Conservation (phyloP, 2,888 invertebrate species). For the Caenorhabditis zanzibari region DNA sequence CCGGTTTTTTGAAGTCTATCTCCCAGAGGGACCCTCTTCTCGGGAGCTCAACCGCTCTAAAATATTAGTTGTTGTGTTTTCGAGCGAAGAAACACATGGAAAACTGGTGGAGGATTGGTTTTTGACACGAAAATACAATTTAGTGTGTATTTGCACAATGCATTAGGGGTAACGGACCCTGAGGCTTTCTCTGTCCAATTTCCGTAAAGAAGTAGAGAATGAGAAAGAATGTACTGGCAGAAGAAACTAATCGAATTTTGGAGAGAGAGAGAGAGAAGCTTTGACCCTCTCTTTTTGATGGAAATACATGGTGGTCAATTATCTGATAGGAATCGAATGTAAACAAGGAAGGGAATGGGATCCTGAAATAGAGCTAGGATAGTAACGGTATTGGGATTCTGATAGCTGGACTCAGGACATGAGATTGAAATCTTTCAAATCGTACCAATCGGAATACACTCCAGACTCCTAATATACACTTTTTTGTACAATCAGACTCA, state of each 20-base stretch:
- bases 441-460: too few relatives aligned
- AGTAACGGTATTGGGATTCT: too few relatives aligned
- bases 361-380: too few relatives aligned
- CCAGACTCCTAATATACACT: too few relatives aligned
- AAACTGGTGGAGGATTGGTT: constrained; percentile 14
- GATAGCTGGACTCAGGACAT: too few relatives aligned
- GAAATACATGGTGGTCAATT: constrained; percentile 10
- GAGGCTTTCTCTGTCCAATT: constrained; percentile 16
- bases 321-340: constrained; percentile 44
- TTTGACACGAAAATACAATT: constrained; percentile 38
- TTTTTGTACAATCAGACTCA: too few relatives aligned
- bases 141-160: constrained; percentile 45
- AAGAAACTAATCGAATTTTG: constrained; percentile 57
- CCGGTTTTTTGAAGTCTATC: constrained; percentile 50
- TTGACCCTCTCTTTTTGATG: constrained; percentile 9
- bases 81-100: not conserved
- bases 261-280: constrained; percentile 1
- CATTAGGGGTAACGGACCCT: constrained; percentile 34
- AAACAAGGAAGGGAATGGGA: constrained; percentile 1
- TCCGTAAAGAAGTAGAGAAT: constrained; percentile 20
- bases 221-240: constrained; percentile 31
- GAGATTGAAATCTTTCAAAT: too few relatives aligned
- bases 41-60: constrained; percentile 8
- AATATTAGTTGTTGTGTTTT: constrained; percentile 48
- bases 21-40: constrained; percentile 12